phyloP scores from a whole-genome alignment of 23 tunicate species.

The Trididemnum nubilum region DNA sequence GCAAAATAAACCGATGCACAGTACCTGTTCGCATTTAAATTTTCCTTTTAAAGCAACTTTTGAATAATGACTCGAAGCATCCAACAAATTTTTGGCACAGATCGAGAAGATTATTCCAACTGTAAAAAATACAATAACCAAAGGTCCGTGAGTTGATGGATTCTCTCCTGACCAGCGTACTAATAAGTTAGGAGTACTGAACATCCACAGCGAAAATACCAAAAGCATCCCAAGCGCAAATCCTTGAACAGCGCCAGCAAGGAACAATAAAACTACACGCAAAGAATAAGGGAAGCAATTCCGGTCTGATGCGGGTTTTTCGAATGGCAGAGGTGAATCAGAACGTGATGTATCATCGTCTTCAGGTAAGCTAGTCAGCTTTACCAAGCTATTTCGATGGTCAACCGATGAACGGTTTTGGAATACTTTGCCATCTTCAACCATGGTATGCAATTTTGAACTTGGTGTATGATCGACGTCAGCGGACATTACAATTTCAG shows the following conservation, averaged over 20 bases:
- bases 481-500: not conserved
- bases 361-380: not conserved
- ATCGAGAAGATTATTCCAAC: not conserved
- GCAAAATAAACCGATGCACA: no score
- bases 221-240: constrained; percentile 45
- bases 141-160: constrained; percentile 14
- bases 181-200: constrained; percentile 53
- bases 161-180: constrained; percentile 37
- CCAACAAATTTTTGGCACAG: not conserved
- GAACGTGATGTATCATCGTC: not conserved
- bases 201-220: constrained; percentile 51
- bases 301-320: not conserved
- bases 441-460: no score
- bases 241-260: constrained; percentile 27
- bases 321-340: not conserved
- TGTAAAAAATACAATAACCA: constrained; percentile 33
- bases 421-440: not conserved
- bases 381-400: not conserved
- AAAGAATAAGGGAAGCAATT: not conserved
- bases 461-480: no score
- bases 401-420: not conserved
- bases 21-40: not conserved
- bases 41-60: not conserved
- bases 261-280: not conserved
- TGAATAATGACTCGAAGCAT: not conserved